phyloP scores from a whole-genome alignment of 2,797 vertebrate species.

The Myripristis murdjan region DNA sequence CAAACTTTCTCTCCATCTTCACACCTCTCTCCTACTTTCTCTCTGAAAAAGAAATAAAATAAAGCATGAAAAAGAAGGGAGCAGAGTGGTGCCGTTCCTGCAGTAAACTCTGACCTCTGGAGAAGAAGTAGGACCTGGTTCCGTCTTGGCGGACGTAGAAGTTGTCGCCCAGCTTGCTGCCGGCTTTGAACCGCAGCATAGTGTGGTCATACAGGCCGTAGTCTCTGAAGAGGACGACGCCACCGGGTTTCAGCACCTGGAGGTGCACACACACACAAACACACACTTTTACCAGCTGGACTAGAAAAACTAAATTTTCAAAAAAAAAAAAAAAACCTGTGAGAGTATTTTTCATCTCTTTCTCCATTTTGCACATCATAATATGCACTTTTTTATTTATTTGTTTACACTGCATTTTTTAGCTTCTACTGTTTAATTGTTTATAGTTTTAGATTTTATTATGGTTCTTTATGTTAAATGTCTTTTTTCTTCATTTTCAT shows the following conservation, averaged over 20 bases:
- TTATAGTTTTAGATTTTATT: too few species aligned
- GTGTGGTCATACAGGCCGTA: constrained; percentile 96
- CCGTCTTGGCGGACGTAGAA: constrained; percentile 98
- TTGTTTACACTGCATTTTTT: too few species aligned
- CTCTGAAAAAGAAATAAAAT: neutral
- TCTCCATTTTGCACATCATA: too few species aligned
- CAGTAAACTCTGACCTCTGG: constrained; percentile 86
- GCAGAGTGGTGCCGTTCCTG: neutral
- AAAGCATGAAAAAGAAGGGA: neutral
- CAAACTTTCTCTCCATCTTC: neutral
- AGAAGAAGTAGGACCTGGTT: constrained; percentile 96
- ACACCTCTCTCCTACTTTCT: neutral
- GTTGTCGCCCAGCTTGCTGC: constrained; percentile 94
- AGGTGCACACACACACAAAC: too few species aligned
- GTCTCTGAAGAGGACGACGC: constrained; percentile 93
- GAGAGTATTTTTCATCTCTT: too few species aligned
- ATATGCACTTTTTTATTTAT: too few species aligned
- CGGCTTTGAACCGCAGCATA: constrained; percentile 95
- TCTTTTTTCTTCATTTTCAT: too few species aligned
- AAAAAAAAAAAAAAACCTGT: too few species aligned
- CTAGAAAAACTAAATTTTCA: too few species aligned
- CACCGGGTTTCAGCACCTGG: constrained; percentile 94
- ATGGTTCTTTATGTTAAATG: too few species aligned
- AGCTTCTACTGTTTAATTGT: too few species aligned
- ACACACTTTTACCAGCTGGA: too few species aligned